These are phyloP conservation scores for Mobula hypostoma DNA, from an alignment of 2,113 vertebrate genomes.

Conservation along the genomic window DNA sequence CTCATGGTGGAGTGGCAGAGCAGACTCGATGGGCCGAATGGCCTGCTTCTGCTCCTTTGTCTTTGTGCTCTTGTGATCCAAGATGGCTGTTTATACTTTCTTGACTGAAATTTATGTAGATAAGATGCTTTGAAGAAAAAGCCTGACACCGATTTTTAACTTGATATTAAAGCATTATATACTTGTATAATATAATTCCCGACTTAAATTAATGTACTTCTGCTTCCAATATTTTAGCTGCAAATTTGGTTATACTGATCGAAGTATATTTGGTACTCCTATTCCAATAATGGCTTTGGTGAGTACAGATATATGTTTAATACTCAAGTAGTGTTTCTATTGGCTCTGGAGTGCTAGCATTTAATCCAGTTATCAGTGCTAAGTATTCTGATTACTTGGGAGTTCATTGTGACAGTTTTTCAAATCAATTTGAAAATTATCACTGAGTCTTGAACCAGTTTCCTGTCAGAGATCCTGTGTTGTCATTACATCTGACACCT, in stretches of 20 bases:
- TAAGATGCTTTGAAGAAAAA: neutral
- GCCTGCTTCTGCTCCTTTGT: no score
- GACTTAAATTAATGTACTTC: neutral
- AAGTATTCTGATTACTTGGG: neutral
- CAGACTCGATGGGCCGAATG: no score
- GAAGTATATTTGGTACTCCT: slow-evolving; percentile 75
- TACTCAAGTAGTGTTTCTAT: neutral
- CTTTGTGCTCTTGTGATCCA: no score
- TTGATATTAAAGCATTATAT: neutral
- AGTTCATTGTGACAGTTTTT: neutral
- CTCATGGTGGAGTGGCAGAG: no score
- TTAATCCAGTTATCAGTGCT: neutral
- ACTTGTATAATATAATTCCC: neutral
- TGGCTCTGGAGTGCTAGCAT: neutral
- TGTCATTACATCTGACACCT: neutral
- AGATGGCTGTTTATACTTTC: no score
- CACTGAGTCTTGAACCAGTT: neutral
- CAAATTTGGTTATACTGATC: slow-evolving; percentile 72
- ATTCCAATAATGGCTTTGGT: slow-evolving; percentile 84
- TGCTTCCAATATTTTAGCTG: slow-evolving; percentile 56
- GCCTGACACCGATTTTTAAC: neutral
- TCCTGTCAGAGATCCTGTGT: neutral
- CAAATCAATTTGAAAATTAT: neutral
- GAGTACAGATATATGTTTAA: slow-evolving; percentile 53
- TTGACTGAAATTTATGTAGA: neutral